These are phyloP conservation scores for Microctonus brassicae DNA, from an alignment of 2,888 invertebrate genomes.

Conservation along the genomic window DNA sequence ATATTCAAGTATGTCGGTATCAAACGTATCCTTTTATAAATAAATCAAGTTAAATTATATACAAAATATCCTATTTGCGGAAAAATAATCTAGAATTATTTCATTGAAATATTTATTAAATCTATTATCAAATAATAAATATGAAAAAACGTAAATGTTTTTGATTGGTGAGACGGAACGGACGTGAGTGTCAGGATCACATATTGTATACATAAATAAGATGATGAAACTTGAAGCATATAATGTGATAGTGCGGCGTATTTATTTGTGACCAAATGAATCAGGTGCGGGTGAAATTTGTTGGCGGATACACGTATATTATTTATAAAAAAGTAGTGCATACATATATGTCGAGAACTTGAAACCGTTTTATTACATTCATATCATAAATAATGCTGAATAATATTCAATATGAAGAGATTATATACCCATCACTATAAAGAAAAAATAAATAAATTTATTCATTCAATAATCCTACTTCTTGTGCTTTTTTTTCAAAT, in stretches of 20 bases:
- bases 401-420: background rate
- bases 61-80: too few relatives aligned
- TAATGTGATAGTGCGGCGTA: background rate
- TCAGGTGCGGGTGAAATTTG: slow-evolving; percentile 7
- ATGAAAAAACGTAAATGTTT: background rate
- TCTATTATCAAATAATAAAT: background rate
- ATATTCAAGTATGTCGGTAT: too few relatives aligned
- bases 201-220: background rate
- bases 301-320: background rate
- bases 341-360: background rate
- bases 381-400: background rate
- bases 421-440: too few relatives aligned
- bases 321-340: too few relatives aligned
- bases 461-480: too few relatives aligned
- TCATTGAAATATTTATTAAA: background rate
- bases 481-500: too few relatives aligned
- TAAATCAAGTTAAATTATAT: too few relatives aligned
- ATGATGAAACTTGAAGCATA: slow-evolving; percentile 15
- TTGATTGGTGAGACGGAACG: slow-evolving; percentile 1
- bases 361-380: slow-evolving; percentile 6
- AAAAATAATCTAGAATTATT: too few relatives aligned
- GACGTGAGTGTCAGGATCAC: background rate
- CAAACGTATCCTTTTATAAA: too few relatives aligned
- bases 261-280: background rate
- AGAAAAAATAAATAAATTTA: too few relatives aligned